Base-by-base conservation (phyloP, 35 echinoderm and acorn worm genomes). In the Acanthaster planci region DNA sequence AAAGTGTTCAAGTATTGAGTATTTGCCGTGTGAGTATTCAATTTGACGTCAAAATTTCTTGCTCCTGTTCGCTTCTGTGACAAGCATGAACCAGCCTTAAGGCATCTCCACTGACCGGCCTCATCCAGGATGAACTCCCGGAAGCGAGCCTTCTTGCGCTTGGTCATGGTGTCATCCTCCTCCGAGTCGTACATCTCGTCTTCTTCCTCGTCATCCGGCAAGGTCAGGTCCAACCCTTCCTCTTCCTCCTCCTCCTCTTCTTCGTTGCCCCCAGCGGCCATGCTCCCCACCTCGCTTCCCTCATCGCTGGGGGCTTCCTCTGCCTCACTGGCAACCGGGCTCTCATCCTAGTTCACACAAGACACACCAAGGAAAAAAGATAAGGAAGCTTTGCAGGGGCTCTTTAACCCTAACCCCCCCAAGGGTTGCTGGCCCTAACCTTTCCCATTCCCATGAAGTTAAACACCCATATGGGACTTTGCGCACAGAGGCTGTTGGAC, bases 111-210 rank as follows among this genome's bases (percentile, higher is more conserved):
- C 90, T 90, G 32, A 97, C 95, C 95, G 39, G 95, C 95, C 57
- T 97, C 95, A 15, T 93, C 83, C 60, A 97, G 38, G 87, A 97
- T 97, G 80, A 97, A 97, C 29, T 85, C 88, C 51, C 79, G 67
- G 7, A 83, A 79, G 30, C 86, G 75, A 0, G 86, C 82, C 76
- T 87, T 97, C 64, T 89, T 90, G 31, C 51, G 56, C 32, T 54
- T 78, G 54, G 85, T 86, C 79, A 80, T 37, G 18, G 37, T 60
- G 27, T 83, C 75, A 9, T 85, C 56, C 80, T 90, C 91, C 12
- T 93, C 90, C 5, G 92, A 87, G 8, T 93, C 90, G 10, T 97
- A 87, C 57, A 78, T 67, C 27, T 86, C 89, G 23, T 91, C 89
- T 17, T 91, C 84, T 10, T 86, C 85, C 29, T 86, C 87, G 39